Evolutionary conservation across 2,797 vertebrate species (phyloP).

Genomic region (Anniella stebbinsi): DNA sequence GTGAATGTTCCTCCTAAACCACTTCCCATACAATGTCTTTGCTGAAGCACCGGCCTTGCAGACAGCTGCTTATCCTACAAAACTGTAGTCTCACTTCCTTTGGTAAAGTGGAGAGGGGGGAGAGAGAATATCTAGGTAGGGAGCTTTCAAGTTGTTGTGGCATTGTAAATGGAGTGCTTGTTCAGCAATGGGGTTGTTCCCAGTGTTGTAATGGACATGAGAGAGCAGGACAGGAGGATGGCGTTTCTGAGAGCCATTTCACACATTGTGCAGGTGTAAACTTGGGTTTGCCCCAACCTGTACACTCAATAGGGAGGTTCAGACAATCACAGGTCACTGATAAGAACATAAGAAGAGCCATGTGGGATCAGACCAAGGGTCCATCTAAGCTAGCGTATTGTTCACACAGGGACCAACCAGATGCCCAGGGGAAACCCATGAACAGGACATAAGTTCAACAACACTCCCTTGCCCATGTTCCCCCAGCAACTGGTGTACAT

Average conservation of each 20-base stretch:
- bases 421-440: too few relatives aligned
- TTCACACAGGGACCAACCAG: too few relatives aligned
- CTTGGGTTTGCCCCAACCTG: neutral
- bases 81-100: neutral
- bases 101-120: neutral
- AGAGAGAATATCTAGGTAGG: neutral
- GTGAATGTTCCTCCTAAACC: neutral
- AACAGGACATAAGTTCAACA: too few relatives aligned
- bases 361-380: too few relatives aligned
- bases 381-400: too few relatives aligned
- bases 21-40: neutral
- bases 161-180: rapidly evolving
- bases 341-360: too few relatives aligned
- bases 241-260: too few relatives aligned
- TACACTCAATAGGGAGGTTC: neutral
- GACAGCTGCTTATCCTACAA: neutral
- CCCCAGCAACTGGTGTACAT: too few relatives aligned
- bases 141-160: neutral
- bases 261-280: too few relatives aligned
- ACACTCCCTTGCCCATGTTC: too few relatives aligned
- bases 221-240: too few relatives aligned
- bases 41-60: rapidly evolving
- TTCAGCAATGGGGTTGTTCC: neutral
- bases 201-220: too few relatives aligned
- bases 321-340: neutral